Evolutionary conservation across 2,888 invertebrate genomes (phyloP).

Genomic region (Neria commutata): DNA sequence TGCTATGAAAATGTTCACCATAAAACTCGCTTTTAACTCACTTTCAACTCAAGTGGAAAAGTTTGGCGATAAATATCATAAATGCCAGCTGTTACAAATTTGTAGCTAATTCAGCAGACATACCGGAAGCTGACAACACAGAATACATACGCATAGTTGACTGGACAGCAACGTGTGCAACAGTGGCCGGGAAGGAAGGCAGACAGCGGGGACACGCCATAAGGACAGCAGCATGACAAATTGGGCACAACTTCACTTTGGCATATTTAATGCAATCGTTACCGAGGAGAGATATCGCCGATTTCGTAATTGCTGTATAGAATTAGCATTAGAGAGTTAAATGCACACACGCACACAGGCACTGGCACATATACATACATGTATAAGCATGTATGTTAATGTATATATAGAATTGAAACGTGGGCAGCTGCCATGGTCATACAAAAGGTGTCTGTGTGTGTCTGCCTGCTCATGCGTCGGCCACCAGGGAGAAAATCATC

Average conservation of each 20-base stretch:
- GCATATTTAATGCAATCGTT: slow-evolving; percentile 58
- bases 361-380: background rate
- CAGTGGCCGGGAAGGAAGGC: too few species aligned
- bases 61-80: slow-evolving; percentile 1
- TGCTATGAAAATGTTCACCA: too few species aligned
- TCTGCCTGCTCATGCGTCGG: slow-evolving; percentile 3
- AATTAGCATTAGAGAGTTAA: background rate
- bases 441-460: slow-evolving; percentile 1
- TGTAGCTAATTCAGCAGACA: background rate
- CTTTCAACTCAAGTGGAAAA: too few species aligned
- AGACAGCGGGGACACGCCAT: too few species aligned
- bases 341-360: background rate
- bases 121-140: background rate
- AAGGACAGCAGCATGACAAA: background rate
- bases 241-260: slow-evolving; percentile 47
- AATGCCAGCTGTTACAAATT: background rate
- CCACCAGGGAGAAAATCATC: slow-evolving; percentile 5
- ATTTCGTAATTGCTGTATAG: background rate
- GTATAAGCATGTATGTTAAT: background rate
- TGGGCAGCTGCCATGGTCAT: background rate
- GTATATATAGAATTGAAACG: too few species aligned
- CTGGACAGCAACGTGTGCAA: too few species aligned
- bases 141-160: too few species aligned
- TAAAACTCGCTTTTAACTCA: too few species aligned
- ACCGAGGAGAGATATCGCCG: slow-evolving; percentile 20